Base-by-base conservation (phyloP, 2,113 vertebrate genomes). In the Cyanistes caeruleus region DNA sequence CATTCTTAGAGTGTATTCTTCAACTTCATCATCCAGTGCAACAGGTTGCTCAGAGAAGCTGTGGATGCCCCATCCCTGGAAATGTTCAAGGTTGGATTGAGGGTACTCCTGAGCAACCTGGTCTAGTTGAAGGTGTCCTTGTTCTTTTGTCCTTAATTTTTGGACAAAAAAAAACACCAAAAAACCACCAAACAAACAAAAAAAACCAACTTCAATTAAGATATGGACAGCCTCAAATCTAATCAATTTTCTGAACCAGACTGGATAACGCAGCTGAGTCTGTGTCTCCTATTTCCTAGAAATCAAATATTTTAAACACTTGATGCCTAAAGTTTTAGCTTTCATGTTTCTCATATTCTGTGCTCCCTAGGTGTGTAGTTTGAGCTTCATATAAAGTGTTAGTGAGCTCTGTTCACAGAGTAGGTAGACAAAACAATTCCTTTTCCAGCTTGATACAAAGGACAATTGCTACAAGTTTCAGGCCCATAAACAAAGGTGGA, bases 141-240 rank as follows among this genome's bases (percentile, higher is more conserved):
- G 21, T 3, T 11, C 35, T 79, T 52, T 44, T 16, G 19, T 4
- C 15, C 18, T 3, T 15, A 10, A 4, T 72, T 3, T 44, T 43
- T 35, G 8, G 5, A 39, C 39, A 39, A 39, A 39, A 39, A 39
- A 39, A 11, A 39, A 5, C 39, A 39, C 39, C 39, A 39, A 39
- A 39, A 39, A 39, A 12, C 39, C 9, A 39, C 11, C 39, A 39
- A 39, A 39, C 39, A 39, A 39, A 39, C 39, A 39, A 43, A 31
- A 10, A 18, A 0, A 6, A 2, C 28, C 5, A 5, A 31, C 22
- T 70, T 70, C 28, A 51, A 10, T 70, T 82, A 63, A 75, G 3
- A 8, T 70, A 70, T 1, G 0, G 2, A 33, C 3, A 79, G 8
- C 14, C 12, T 68, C 9, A 82, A 81, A 60, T 39, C 6, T 73